These are phyloP conservation scores for Pectinophora gossypiella DNA, from an alignment of 1,140 invertebrate species.

Conservation along the genomic window DNA sequence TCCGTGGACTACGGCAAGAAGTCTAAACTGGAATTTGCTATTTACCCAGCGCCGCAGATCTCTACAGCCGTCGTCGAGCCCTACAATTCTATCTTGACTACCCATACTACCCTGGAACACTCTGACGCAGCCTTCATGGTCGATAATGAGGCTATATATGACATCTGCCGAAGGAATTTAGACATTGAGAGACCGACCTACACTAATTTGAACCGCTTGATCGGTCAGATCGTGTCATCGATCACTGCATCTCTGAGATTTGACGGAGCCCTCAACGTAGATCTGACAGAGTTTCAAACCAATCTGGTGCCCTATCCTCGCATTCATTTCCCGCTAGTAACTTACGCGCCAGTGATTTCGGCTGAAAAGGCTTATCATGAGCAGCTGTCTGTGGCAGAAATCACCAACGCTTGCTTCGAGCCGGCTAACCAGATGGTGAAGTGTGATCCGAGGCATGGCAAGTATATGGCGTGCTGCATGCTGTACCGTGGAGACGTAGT, in stretches of 20 bases:
- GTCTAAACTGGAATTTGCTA: slow-evolving; percentile 91
- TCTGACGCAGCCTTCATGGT: slow-evolving; percentile 94
- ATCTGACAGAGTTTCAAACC: slow-evolving; percentile 93
- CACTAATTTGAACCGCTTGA: slow-evolving; percentile 85
- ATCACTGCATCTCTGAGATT: slow-evolving; percentile 81
- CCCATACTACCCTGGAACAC: slow-evolving; percentile 89
- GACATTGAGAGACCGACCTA: slow-evolving; percentile 91
- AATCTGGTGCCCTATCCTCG: slow-evolving; percentile 90
- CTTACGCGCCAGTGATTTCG: slow-evolving; percentile 91
- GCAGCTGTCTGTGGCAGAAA: slow-evolving; percentile 87
- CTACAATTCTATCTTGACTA: slow-evolving; percentile 91
- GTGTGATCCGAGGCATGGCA: slow-evolving; percentile 90
- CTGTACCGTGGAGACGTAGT: slow-evolving; percentile 83
- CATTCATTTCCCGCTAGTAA: slow-evolving; percentile 89
- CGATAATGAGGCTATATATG: slow-evolving; percentile 87
- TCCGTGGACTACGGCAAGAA: slow-evolving; percentile 94
- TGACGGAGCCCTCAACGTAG: slow-evolving; percentile 88
- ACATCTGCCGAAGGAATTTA: slow-evolving; percentile 91
- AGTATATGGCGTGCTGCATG: slow-evolving; percentile 93
- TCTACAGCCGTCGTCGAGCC: slow-evolving; percentile 94
- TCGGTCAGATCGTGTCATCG: slow-evolving; percentile 91
- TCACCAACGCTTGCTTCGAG: slow-evolving; percentile 93
- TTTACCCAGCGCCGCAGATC: slow-evolving; percentile 93
- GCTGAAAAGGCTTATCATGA: slow-evolving; percentile 91
- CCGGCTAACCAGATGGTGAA: slow-evolving; percentile 94